Base-by-base conservation (phyloP, 2,888 invertebrate genomes). In the Celastrina argiolus region DNA sequence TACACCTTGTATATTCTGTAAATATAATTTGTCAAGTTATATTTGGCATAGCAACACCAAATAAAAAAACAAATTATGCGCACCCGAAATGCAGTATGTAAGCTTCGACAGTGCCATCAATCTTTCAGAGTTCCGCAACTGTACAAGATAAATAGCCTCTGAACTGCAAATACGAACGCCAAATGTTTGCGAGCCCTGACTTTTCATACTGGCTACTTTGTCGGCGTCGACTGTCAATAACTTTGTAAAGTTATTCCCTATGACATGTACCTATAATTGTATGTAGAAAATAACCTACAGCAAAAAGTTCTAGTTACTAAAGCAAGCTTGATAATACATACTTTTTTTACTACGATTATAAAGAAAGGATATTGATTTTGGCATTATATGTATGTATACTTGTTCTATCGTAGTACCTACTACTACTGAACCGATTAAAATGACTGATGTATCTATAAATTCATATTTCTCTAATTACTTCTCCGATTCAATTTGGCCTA, bases 141-240 rank as follows among this genome's bases (percentile, higher is more conserved):
- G 51, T 51, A 22, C 22, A 85, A 84, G 85, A 86, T 85, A 78
- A 83, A 86, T 85, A 80, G 81, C 76, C 74, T 68, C 70, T 70
- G 72, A 56, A 56, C 58, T 39, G 39, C 64, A 65, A 69, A 69
- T 69, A 65, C 36, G 39, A 56, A 28, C 22, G 22, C 39, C 42
- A 41, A 28, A 56, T 65, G 56, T 64, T 69, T 74, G 76, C 22
- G 51, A 51, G 51, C 51, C 51, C 51, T 51, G 51, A 22, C 51
- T 22, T 51, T 51, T 51, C 26, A 51, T 5, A 51, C 12, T 18
- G 45, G 42, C 42, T 45, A 51, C 51, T 51, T 51, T 26, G 51
- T 26, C 51, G 14, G 51, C 26, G 36, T 0, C 36, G 51, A 51
- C 22, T 51, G 51, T 26, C 51, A 51, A 51, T 22, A 51, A 51